Base-by-base conservation (phyloP, 2,113 vertebrate genomes). In the Platichthys stellatus region DNA sequence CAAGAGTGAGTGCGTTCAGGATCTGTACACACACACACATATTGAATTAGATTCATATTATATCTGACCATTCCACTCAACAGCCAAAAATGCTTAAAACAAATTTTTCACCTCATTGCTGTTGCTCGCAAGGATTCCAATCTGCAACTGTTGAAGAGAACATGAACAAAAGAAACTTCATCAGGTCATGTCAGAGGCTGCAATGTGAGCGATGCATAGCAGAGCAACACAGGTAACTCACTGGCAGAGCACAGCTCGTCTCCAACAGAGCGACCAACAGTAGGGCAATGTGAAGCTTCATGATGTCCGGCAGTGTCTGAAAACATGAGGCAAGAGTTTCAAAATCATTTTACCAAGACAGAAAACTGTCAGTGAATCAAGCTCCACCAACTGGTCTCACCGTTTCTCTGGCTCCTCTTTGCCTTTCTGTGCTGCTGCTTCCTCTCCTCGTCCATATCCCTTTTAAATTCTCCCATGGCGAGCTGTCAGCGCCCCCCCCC, bases 51-150 rank as follows among this genome's bases (percentile, higher is more conserved):
- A 31, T 7, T 31, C 31, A 31, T 14, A n/a, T 56, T 57, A 56
- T 23, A 26, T 12, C 56, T 58, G 21, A 26, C 4, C 5, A 6
- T 54, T 3, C 2, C 2, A 21, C 21, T 31, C 2, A 66, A 45
- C 1, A 54, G 28, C 53, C 0, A 72, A 4, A 0, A 66, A 53
- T 7, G 1, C 1, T 49, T 40, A n/a, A 28, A 57, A 38, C 7
- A 59, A 3, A 2, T 24, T 15, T 38, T 43, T 86, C 89, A 94
- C 94, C 93, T 95, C 94, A 80, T 95, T 94, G 75, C 94, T 95
- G 85, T 94, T 94, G 82, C 94, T 95, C 31, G 88, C 91, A 72
- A 95, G 83, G 63, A 95, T 91, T 84, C 94, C 94, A 82, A 94
- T 72, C 81, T 93, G 92, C 24, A 93, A 31, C 77, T 92, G 81